Evolutionary conservation across 1,140 invertebrate genomes (phyloP), one percentile per base, ranked within the genome.

Genomic region (Hylaeus anthracinus): DNA sequence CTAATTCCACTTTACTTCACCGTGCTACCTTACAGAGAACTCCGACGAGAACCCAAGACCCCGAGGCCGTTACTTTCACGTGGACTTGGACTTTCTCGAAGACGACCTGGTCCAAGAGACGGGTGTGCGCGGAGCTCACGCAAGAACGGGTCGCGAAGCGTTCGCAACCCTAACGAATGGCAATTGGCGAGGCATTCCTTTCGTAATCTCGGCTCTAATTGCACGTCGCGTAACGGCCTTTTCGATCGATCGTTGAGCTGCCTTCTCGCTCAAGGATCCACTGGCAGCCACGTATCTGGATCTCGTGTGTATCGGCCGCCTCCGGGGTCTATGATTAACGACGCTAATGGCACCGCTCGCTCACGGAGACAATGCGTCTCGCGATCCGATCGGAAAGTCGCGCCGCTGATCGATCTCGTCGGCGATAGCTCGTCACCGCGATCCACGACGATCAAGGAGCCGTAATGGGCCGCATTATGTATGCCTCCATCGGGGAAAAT

Each of bases 221-320:
- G 78, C 76, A 63, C 69, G 43, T 60, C 84, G 78, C 79, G 53
- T 78, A 78, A 82, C 84, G 48, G 70, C 70, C 70, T 85, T 73
- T 86, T 82, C 84, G 83, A 86, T 85, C 79, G 79, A 78, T 86
- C 83, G 84, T 86, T 82, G 78, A 85, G 70, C 60, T 74, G 60
- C 55, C 56, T 61, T 77, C 56, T 65, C 74, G 79, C 58, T 86
- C 84, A 85, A 86, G 84, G 84, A 82, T 85, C 48, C 67, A 14
- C 51, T 51, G 5, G 45, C 43, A 41, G 5, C 10, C 26, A 37
- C 45, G 43, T 79, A 83, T 83, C 75, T 63, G 41, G 63, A 76
- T 81, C 66, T 81, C 60, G 26, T 45, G 43, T 60, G 67, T 70
- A 69, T n/a, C 15, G 72, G 6, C 71, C 45, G 51, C 67, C 72